Base-by-base conservation (phyloP, 2,888 invertebrate genomes). In the Phyto melanocephala region DNA sequence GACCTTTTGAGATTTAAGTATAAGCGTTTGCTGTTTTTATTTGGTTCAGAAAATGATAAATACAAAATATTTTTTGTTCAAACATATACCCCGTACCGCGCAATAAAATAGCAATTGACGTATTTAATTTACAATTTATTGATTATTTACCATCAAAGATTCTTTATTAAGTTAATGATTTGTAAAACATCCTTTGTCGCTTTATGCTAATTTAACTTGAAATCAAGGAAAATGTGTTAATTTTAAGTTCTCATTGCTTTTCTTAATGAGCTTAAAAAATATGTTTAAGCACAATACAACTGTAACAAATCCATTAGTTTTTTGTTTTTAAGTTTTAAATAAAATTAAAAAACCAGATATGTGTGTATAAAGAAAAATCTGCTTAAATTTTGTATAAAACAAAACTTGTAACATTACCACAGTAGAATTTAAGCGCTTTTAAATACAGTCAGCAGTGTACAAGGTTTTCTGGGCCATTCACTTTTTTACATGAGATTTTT, bases 391-490 rank as follows among this genome's bases (percentile, higher is more conserved):
- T 20, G 15, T 24, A 42, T 45, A 5, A 17, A 45, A 42, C 28
- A 63, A 77, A 62, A 76, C 47, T 50, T 50, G 40, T 60, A 37
- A 62, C 40, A 35, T 24, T n/a, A 60, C 47, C 28, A n/a, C 1
- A 76, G 28, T 28, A 47, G 24, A 56, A 45, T 47, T 76, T 20
- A 37, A 70, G 33, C 13, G 15, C 20, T 67, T 67, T 13, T 40
- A 65, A 75, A 47, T 11, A 22, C 20, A 17, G 28, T 28, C 13
- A 35, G 50, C 15, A 11, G 45, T 47, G 35, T 60, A 33, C 60
- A 76, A 68, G 72, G 72, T 62, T 80, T 80, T 67, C 28, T 67
- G 72, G 60, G 67, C 67, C 79, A 79, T 42, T 79, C 79, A 79
- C 72, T 79, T 67, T 65, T 80, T 56, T 28, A 33, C 37, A 45